phyloP scores from a whole-genome alignment of 2,888 invertebrate species.

The Diabrotica balteata region DNA sequence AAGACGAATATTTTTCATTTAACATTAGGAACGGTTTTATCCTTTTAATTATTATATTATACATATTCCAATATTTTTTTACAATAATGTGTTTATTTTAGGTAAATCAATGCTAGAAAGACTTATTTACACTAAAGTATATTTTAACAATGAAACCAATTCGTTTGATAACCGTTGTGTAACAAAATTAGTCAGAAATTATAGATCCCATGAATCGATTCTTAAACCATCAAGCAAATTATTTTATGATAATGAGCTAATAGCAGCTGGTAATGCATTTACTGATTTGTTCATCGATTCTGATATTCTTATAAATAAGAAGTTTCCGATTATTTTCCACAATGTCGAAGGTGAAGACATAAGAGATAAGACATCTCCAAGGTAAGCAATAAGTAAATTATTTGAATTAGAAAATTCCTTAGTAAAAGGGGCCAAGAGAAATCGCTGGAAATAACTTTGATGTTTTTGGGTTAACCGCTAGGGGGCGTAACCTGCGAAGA shows the following conservation, averaged over 20 bases:
- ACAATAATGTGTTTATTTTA: slow-evolving; percentile 42
- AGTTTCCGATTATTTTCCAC: slow-evolving; percentile 68
- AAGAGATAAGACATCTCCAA: slow-evolving; percentile 62
- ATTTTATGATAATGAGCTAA: slow-evolving; percentile 74
- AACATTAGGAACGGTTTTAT: too few species aligned
- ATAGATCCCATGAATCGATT: slow-evolving; percentile 72
- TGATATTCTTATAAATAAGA: slow-evolving; percentile 59
- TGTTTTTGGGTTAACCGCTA: too few species aligned
- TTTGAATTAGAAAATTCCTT: too few species aligned
- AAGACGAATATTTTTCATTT: too few species aligned
- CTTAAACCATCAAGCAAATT: slow-evolving; percentile 71
- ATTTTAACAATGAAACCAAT: slow-evolving; percentile 51
- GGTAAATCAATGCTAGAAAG: slow-evolving; percentile 74
- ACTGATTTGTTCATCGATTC: slow-evolving; percentile 53
- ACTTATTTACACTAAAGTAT: slow-evolving; percentile 63
- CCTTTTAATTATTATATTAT: too few species aligned
- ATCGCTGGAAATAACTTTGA: too few species aligned
- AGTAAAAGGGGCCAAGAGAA: too few species aligned
- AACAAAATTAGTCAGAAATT: slow-evolving; percentile 77
- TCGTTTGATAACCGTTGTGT: slow-evolving; percentile 65
- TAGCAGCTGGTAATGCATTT: slow-evolving; percentile 46
- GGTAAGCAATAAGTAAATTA: slow-evolving; percentile 47
- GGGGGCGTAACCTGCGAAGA: too few species aligned
- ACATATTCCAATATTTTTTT: too few species aligned
- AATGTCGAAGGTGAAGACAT: slow-evolving; percentile 65